phyloP scores from a whole-genome alignment of 2,113 vertebrate genomes.

The Oreochromis aureus region DNA sequence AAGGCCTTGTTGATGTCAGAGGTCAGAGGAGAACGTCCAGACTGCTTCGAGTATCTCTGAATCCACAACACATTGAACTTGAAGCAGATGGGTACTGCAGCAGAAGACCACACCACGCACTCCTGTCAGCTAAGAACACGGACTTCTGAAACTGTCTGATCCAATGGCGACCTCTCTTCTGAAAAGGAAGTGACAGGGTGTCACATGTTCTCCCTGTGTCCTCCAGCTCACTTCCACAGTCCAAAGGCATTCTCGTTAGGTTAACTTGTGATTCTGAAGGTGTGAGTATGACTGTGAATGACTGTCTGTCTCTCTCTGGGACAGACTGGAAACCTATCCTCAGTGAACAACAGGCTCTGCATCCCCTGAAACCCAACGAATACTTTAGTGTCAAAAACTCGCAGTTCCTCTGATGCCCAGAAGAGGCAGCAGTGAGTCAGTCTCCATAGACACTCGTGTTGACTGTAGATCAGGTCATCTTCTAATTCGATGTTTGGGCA shows the following conservation, averaged over 20 bases:
- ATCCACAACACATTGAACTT: neutral
- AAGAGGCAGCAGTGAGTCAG: neutral
- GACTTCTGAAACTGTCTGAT: neutral
- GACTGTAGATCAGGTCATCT: neutral
- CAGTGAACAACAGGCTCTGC: neutral
- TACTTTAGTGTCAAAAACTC: neutral
- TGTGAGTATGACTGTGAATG: neutral
- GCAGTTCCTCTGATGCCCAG: neutral
- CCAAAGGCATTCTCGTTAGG: neutral
- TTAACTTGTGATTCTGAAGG: neutral
- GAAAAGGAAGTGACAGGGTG: neutral
- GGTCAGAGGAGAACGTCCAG: neutral
- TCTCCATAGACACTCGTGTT: neutral
- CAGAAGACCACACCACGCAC: neutral
- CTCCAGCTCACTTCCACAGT: neutral
- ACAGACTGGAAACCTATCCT: neutral
- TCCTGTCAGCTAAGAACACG: neutral
- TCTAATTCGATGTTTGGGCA: neutral
- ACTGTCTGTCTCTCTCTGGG: neutral
- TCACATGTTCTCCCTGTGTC: accelerated
- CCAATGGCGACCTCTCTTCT: neutral
- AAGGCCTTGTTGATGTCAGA: neutral
- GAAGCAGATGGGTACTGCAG: neutral
- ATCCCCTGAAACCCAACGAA: neutral
- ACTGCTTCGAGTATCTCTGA: neutral